Base-by-base conservation (phyloP, 1,140 invertebrate genomes). In the Pseudomyrmex pallidus region DNA sequence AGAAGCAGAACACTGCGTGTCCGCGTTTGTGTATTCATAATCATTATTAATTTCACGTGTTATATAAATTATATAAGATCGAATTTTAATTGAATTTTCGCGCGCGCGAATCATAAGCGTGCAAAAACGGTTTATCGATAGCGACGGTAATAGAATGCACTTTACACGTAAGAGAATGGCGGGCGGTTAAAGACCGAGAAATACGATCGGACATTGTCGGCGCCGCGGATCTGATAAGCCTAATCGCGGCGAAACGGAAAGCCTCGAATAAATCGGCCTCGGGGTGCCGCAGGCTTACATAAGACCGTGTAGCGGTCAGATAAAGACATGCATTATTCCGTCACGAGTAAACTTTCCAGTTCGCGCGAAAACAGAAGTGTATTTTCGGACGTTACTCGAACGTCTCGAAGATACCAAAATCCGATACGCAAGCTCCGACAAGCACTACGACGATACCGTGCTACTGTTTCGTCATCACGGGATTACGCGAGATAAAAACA, bases 321-420 rank as follows among this genome's bases (percentile, higher is more conserved):
- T 68, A 78, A 68, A 78, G 63, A 78, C 76, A 68, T 78, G 76
- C 64, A 78, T 78, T 68, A 78, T 78, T 78, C 54, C 64, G 57
- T 20, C 56, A 46, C 54, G 54, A 17, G 46, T 17, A 57, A 35
- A 67, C 50, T 35, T 52, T 67, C 25, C 25, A 74, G 73, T 17
- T 50, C 35, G 35, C 46, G 25, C 17, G 62, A 77, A 66, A 77
- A 63, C 13, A 15, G 59, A 48, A n/a, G 44, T 63, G 48, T 54
- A 15, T 62, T 67, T 67, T 77, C 57, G 20, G 17, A 20, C 44
- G 35, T 22, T 61, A n/a, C 25, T n/a, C 50, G 50, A 10, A 54
- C 62, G 25, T 54, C 25, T 15, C 48, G n/a, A 35, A 54, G 50
- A 67, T 67, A 25, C 56, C 62, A 1, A 17, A n/a, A n/a, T 4